Conservation (phyloP, 2,797 vertebrate genomes). For the Sebastes iracundus region DNA sequence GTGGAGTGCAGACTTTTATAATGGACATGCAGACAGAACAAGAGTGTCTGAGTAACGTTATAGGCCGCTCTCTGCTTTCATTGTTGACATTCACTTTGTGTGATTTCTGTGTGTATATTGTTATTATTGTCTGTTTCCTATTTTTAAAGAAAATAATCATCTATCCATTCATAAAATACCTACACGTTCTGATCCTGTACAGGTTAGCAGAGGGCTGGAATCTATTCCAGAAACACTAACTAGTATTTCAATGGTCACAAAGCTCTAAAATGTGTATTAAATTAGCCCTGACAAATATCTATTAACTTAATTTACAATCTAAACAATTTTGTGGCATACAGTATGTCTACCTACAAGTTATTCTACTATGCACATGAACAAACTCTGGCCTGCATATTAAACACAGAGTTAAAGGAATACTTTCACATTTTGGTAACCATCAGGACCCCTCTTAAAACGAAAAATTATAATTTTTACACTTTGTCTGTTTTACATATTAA, state of each 20-base stretch:
- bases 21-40: constrained; percentile 5
- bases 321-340: too few relatives aligned
- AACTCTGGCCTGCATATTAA: neutral
- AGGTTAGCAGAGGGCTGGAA: neutral
- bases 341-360: neutral
- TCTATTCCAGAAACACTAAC: neutral
- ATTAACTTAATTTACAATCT: neutral
- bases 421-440: neutral
- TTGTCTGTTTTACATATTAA: neutral
- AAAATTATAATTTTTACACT: neutral
- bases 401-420: neutral
- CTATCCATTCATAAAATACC: neutral
- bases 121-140: neutral
- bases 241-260: neutral
- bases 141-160: neutral
- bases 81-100: neutral
- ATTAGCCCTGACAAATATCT: neutral
- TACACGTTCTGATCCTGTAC: neutral
- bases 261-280: neutral
- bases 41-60: neutral
- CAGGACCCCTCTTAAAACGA: neutral
- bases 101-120: neutral
- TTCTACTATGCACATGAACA: neutral
- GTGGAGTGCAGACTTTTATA: constrained; percentile 33
- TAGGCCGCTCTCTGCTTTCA: neutral